A percentile compares a stretch with the other conserved stretches of the same genome.
Conservation (phyloP, 2,797 vertebrate genomes). For the Macroramphosus scolopax region DNA sequence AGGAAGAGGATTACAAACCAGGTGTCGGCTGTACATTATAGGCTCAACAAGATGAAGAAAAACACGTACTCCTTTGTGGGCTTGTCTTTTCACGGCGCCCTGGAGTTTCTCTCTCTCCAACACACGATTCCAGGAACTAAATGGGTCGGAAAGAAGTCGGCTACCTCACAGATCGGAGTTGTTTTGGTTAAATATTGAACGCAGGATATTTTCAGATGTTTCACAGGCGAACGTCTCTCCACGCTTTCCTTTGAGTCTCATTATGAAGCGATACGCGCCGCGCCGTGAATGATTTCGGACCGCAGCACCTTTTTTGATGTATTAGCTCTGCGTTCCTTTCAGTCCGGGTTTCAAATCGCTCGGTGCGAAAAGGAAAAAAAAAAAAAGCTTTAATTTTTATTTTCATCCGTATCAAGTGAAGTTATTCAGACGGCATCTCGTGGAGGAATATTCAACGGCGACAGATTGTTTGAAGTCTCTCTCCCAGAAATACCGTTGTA, state of each 20-base stretch:
- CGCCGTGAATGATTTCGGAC: constrained; percentile 50
- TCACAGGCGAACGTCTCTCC: constrained; percentile 47
- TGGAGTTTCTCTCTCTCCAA: constrained; percentile 34
- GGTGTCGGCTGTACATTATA: constrained; percentile 40
- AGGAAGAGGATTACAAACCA: constrained; percentile 59
- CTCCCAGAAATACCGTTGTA: constrained; percentile 18
- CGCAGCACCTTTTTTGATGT: constrained; percentile 35
- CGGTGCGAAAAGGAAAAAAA: too few relatives aligned
- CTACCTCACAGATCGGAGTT: constrained; percentile 18
- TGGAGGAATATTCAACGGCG: constrained; percentile 4
- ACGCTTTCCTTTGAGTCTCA: constrained; percentile 58
- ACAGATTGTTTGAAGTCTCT: constrained; percentile 21
- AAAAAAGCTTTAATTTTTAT: constrained; percentile 27
- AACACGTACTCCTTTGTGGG: constrained; percentile 26
- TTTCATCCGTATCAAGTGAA: constrained; percentile 39
- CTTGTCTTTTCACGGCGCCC: constrained; percentile 26
- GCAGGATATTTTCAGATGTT: constrained; percentile 53
- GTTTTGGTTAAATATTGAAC: constrained; percentile 42
- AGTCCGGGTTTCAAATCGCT: constrained; percentile 4
- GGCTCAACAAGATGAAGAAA: constrained; percentile 28
- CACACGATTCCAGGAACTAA: constrained; percentile 55
- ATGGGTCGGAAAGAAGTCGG: constrained; percentile 59
- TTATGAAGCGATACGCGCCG: constrained; percentile 43
- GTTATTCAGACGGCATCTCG: constrained; percentile 14
- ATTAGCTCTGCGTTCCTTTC: constrained; percentile 3